Conservation (phyloP, 2,113 vertebrate species). For the Podiceps cristatus region DNA sequence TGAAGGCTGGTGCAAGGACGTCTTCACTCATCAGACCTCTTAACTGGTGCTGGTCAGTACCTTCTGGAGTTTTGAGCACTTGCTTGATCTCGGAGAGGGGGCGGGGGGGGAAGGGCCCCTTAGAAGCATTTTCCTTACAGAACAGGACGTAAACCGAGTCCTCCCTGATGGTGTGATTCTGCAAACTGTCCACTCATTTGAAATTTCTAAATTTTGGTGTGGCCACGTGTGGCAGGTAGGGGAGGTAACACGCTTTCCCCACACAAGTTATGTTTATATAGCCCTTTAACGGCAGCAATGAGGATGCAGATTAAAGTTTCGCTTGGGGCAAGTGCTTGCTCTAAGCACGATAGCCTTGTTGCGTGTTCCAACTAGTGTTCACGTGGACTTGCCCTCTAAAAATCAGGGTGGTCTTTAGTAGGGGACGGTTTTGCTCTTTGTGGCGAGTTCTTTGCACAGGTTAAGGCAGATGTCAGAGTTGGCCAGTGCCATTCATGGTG, state of each 20-base stretch:
- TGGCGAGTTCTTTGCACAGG: not conserved
- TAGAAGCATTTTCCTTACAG: not conserved
- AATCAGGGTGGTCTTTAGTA: not conserved
- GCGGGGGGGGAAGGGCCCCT: not conserved
- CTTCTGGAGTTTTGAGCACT: not conserved
- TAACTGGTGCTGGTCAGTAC: not conserved
- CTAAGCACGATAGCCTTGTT: not conserved
- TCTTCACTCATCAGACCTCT: not conserved
- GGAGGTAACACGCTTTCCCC: too few relatives aligned
- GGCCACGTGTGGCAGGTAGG: fast-evolving
- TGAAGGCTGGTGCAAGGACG: not conserved
- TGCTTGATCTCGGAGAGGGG: not conserved
- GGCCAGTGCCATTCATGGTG: fast-evolving
- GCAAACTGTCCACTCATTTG: not conserved
- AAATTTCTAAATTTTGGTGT: not conserved
- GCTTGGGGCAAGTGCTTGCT: not conserved
- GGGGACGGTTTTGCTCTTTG: not conserved
- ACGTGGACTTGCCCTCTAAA: not conserved
- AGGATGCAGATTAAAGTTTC: not conserved
- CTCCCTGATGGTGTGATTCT: not conserved
- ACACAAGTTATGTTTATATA: not conserved
- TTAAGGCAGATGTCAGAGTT: not conserved
- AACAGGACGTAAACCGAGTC: fast-evolving
- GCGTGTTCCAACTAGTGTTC: not conserved
- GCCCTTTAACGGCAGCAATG: not conserved